These are phyloP conservation scores for Drosophila nigromelanica DNA, from an alignment of 1,140 invertebrate genomes.

Conservation along the genomic window DNA sequence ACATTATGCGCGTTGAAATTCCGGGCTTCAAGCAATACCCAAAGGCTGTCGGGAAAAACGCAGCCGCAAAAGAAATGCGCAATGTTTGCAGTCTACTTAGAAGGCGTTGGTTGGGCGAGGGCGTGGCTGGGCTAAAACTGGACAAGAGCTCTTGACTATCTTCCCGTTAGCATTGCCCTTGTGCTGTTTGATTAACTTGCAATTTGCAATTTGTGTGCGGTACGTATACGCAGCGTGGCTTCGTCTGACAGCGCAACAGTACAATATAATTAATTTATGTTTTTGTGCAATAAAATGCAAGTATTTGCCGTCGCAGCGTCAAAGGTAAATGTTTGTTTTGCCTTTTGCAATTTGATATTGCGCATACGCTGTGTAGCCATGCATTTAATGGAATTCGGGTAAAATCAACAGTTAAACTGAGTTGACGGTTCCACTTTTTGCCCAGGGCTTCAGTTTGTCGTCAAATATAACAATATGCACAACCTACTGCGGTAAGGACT, in stretches of 20 bases:
- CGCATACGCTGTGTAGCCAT: slow-evolving; percentile 43
- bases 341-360: slow-evolving; percentile 38
- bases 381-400: slow-evolving; percentile 36
- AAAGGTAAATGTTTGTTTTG: slow-evolving; percentile 56
- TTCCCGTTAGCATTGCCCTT: slow-evolving; percentile 33
- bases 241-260: slow-evolving; percentile 2
- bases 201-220: slow-evolving; percentile 45
- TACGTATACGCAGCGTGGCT: slow-evolving; percentile 25
- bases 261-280: slow-evolving; percentile 69
- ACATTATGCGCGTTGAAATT: slow-evolving; percentile 79
- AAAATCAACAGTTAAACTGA: slow-evolving; percentile 24
- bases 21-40: slow-evolving; percentile 56
- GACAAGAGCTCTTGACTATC: slow-evolving; percentile 43
- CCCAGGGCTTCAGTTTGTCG: slow-evolving; percentile 19
- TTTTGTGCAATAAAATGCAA: slow-evolving; percentile 60
- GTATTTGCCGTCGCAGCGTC: slow-evolving; percentile 39
- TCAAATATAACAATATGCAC: slow-evolving; percentile 26
- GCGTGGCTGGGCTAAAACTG: slow-evolving; percentile 22
- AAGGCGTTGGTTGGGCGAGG: slow-evolving; percentile 9
- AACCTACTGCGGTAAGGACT: slow-evolving; percentile 6
- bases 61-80: slow-evolving; percentile 71
- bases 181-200: slow-evolving; percentile 49
- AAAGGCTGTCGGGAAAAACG: slow-evolving; percentile 49
- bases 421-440: slow-evolving; percentile 23
- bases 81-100: slow-evolving; percentile 56